These are phyloP conservation scores for Agriopis aurantiaria DNA, from an alignment of 2,888 invertebrate species.

Conservation along the genomic window DNA sequence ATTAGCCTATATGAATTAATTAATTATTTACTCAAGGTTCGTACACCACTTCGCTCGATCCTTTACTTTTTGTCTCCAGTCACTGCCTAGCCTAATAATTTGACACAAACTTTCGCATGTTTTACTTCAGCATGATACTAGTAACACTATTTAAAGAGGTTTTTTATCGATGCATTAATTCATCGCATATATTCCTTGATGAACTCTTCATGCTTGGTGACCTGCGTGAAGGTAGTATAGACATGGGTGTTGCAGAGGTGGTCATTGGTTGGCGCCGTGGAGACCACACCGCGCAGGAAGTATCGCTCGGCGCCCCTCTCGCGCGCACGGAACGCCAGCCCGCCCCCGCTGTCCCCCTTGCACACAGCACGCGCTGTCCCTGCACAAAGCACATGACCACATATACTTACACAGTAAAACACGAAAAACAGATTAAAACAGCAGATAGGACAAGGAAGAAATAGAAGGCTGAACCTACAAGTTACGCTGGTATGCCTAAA, in stretches of 20 bases:
- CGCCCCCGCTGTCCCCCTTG: constrained; percentile 69
- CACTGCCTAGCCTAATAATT: too few relatives aligned
- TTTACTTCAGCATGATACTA: too few relatives aligned
- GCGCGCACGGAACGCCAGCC: constrained; percentile 56
- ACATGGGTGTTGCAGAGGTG: constrained; percentile 34
- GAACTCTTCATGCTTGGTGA: constrained; percentile 36
- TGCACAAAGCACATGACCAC: constrained; percentile 5
- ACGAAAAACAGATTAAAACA: neutral
- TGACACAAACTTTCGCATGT: too few relatives aligned
- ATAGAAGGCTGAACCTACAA: too few relatives aligned
- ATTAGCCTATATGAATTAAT: too few relatives aligned
- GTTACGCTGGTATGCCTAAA: too few relatives aligned
- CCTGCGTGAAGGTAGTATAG: constrained; percentile 23
- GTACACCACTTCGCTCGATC: too few relatives aligned
- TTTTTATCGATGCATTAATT: neutral
- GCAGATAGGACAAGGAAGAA: too few relatives aligned
- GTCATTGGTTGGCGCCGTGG: constrained; percentile 48
- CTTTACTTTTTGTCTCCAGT: too few relatives aligned
- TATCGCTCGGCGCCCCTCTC: constrained; percentile 54
- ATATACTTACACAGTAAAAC: neutral
- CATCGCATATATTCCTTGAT: constrained; percentile 29
- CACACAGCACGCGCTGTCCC: constrained; percentile 53
- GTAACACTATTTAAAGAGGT: too few relatives aligned
- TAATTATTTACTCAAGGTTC: too few relatives aligned
- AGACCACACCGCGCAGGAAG: constrained; percentile 65